Evolutionary conservation across 2,888 invertebrate species (phyloP).

Genomic region (Mellilla xanthometata): DNA sequence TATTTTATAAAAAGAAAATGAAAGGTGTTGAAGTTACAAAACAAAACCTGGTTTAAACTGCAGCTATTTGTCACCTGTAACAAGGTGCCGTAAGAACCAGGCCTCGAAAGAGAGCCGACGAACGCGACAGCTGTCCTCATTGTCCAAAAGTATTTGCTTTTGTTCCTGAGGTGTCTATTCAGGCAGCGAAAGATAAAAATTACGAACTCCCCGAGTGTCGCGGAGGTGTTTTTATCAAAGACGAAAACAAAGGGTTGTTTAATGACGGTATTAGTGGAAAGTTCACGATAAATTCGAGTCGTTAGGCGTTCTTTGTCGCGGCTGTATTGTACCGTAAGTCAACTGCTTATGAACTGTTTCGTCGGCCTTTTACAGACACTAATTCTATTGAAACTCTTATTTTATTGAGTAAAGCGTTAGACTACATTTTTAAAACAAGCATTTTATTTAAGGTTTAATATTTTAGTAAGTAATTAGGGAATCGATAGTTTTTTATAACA

Average conservation of each 20-base stretch:
- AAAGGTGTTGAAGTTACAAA: conserved; percentile 5
- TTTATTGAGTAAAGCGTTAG: conserved; percentile 4
- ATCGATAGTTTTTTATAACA: too few relatives aligned
- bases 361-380: conserved; percentile 40
- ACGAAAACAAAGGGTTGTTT: conserved; percentile 78
- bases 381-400: conserved; percentile 42
- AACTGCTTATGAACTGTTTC: conserved; percentile 55
- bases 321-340: conserved; percentile 67
- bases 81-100: conserved; percentile 37
- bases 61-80: conserved; percentile 32
- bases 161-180: conserved; percentile 61
- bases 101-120: conserved; percentile 35
- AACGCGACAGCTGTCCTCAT: conserved; percentile 50
- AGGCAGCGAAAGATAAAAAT: conserved; percentile 74
- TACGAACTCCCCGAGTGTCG: conserved; percentile 66
- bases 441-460: too few relatives aligned
- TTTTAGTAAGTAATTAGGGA: too few relatives aligned
- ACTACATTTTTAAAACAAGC: neutral
- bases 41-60: conserved; percentile 18
- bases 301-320: conserved; percentile 74
- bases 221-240: conserved; percentile 75
- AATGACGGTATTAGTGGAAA: conserved; percentile 79
- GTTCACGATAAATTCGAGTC: conserved; percentile 78
- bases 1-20: conserved; percentile 6
- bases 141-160: conserved; percentile 62